phyloP scores from a whole-genome alignment of 2,113 vertebrate species.

The Nycticorax nycticorax region DNA sequence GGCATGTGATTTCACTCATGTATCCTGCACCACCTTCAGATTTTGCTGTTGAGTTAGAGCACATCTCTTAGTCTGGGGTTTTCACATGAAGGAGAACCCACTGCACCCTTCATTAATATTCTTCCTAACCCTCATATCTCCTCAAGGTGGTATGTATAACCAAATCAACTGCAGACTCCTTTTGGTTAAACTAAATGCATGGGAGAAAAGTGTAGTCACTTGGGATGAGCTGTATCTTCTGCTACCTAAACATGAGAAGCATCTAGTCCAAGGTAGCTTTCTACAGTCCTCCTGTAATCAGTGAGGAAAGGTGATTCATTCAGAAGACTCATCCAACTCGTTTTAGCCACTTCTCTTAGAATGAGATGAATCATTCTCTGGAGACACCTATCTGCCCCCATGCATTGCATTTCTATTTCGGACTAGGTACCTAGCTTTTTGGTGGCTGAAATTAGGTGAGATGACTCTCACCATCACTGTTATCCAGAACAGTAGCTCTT shows the following conservation, averaged over 20 bases:
- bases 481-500: neutral
- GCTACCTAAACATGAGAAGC: conserved; percentile 4
- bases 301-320: conserved; percentile 22
- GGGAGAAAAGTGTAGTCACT: neutral
- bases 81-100: neutral
- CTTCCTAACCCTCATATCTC: neutral
- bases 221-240: neutral
- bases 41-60: neutral
- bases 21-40: neutral
- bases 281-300: neutral
- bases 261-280: neutral
- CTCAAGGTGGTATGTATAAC: neutral
- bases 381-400: neutral
- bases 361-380: conserved; percentile 6
- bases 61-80: neutral
- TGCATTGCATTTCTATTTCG: conserved; percentile 3
- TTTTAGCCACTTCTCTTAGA: neutral
- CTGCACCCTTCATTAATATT: neutral
- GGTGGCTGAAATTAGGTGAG: neutral
- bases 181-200: neutral
- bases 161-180: neutral
- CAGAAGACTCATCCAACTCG: neutral
- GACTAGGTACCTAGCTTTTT: neutral
- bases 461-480: neutral
- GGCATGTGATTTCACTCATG: neutral